These are phyloP conservation scores for Motacilla alba DNA, from an alignment of 2,113 vertebrate species.

Conservation along the genomic window DNA sequence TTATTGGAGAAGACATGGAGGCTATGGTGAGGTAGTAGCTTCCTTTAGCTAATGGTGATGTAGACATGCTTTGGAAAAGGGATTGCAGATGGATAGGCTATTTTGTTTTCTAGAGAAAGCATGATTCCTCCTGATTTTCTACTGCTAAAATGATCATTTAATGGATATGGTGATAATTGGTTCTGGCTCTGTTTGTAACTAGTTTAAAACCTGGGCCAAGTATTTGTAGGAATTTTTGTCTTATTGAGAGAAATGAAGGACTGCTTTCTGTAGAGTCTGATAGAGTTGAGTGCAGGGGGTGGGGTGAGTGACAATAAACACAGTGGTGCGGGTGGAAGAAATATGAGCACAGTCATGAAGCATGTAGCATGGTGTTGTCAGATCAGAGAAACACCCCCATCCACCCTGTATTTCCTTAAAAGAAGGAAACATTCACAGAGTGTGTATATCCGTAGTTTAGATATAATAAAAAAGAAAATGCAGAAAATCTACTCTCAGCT, in stretches of 20 bases:
- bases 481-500: background rate
- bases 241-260: background rate
- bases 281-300: background rate
- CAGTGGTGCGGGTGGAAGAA: background rate
- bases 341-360: background rate
- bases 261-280: background rate
- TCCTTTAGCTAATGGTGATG: background rate
- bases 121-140: background rate
- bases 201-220: background rate
- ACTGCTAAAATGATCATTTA: background rate
- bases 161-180: background rate
- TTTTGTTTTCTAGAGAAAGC: background rate
- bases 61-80: background rate
- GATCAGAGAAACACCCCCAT: background rate
- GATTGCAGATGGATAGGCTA: background rate
- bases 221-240: background rate
- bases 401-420: background rate
- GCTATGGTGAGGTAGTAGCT: background rate
- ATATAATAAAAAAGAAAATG: background rate
- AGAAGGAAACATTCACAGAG: background rate
- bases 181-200: background rate
- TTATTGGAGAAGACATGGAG: background rate
- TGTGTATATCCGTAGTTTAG: background rate
- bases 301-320: background rate
- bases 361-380: background rate